Base-by-base conservation (phyloP, 2,113 vertebrate genomes). In the Pterocles orientalis region DNA sequence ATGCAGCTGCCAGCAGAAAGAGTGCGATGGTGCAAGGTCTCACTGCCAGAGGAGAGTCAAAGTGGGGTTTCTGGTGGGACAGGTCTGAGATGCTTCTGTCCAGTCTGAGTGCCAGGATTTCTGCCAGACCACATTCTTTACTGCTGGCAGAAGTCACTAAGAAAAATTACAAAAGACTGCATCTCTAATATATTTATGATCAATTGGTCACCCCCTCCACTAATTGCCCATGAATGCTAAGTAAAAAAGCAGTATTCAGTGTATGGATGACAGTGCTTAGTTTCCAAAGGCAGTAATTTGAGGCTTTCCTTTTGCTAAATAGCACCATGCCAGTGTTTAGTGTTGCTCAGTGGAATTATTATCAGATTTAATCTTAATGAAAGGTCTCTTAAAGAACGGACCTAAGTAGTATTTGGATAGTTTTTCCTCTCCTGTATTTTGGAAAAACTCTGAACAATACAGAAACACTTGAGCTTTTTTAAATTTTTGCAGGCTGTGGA, bases 211-310 rank as follows among this genome's bases (percentile, higher is more conserved):
- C 34, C 86, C 69, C 77, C 69, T 94, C 39, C 29, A 33, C 65
- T 95, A 95, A 95, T 80, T 89, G 60, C 39, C 29, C 81, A 20
- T 88, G 72, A 90, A 90, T 86, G 26, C 68, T 80, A 81, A 92
- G 92, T 92, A 48, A 90, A 88, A 97, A 96, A 66, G 16, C 79
- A 81, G 51, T 85, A 18, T 69, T 92, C 41, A 90, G 47, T 56
- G 48, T 85, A 64, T 72, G 17, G 71, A 80, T 93, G 85, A 77
- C 47, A 95, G 75, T 90, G 53, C 60, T 71, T 95, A 56, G n/a
- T 92, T 96, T 92, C 56, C 79, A 92, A 92, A 97, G 68, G 61
- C 90, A 90, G 21, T 88, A 94, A 94, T 93, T 94, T 73, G 78
- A 76, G 71, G 47, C 68, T 96, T 91, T 93, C 85, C 62, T 91